Evolutionary conservation across 2,797 vertebrate genomes (phyloP).

Genomic region (Dryobates pubescens): DNA sequence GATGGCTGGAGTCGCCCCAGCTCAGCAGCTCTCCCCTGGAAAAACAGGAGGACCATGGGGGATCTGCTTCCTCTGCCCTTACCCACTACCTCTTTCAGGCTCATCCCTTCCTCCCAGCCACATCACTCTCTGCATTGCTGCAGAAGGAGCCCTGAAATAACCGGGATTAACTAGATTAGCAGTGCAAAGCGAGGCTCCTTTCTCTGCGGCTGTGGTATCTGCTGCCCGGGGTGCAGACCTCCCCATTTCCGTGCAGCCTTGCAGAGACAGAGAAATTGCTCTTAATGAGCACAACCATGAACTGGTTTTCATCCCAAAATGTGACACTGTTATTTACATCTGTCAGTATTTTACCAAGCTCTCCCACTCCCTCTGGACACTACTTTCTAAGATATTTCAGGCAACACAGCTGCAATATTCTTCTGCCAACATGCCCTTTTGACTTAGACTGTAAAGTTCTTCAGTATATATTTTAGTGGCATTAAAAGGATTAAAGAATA

Average conservation of each 20-base stretch:
- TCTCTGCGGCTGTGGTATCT: background rate
- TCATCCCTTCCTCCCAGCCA: slow-evolving; percentile 8
- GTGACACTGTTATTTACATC: slow-evolving; percentile 58
- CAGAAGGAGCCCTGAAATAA: slow-evolving; percentile 35
- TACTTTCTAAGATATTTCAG: slow-evolving; percentile 21
- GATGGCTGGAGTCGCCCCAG: background rate
- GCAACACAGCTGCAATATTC: slow-evolving; percentile 9
- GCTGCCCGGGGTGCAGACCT: slow-evolving; percentile 39
- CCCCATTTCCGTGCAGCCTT: slow-evolving; percentile 23
- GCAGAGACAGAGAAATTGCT: slow-evolving; percentile 37
- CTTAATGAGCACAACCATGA: slow-evolving; percentile 26
- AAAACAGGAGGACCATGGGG: background rate
- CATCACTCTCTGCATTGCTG: background rate
- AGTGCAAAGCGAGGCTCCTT: background rate
- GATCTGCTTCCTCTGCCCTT: slow-evolving; percentile 22
- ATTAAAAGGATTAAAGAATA: slow-evolving; percentile 16
- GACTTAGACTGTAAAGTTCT: background rate
- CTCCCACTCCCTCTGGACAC: background rate
- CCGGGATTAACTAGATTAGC: slow-evolving; percentile 21
- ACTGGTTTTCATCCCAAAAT: slow-evolving; percentile 56
- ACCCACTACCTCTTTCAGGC: background rate
- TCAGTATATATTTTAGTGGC: background rate
- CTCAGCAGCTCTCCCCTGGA: background rate
- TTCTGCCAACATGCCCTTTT: slow-evolving; percentile 33
- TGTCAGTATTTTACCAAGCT: slow-evolving; percentile 17